phyloP scores from a whole-genome alignment of 2,797 vertebrate species.

The Knipowitschia caucasica region DNA sequence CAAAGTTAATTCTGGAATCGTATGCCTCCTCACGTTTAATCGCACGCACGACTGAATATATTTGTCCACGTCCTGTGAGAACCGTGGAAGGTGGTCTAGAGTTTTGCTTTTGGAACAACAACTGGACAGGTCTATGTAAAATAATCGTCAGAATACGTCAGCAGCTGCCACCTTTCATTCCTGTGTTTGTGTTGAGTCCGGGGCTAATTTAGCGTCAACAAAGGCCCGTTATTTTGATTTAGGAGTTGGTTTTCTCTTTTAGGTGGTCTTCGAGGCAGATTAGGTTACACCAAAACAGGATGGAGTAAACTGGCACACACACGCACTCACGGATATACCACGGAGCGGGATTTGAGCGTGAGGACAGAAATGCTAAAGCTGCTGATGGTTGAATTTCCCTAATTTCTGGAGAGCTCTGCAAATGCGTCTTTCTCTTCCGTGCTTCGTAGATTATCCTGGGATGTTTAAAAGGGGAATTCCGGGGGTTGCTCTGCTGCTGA shows the following conservation, averaged over 20 bases:
- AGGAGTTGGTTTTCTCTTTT: conserved; percentile 35
- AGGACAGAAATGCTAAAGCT: conserved; percentile 26
- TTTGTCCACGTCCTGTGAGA: neutral
- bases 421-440: conserved; percentile 16
- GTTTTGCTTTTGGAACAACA: neutral
- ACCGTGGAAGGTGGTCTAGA: neutral
- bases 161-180: conserved; percentile 6
- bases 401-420: conserved; percentile 28
- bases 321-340: conserved; percentile 20
- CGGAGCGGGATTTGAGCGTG: conserved; percentile 49
- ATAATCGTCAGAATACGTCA: neutral
- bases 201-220: conserved; percentile 42
- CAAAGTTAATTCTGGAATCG: too few species aligned
- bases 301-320: conserved; percentile 28
- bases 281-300: conserved; percentile 62
- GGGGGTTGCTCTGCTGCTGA: conserved; percentile 43
- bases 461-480: conserved; percentile 52
- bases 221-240: conserved; percentile 54
- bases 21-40: too few species aligned
- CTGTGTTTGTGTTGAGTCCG: conserved; percentile 11
- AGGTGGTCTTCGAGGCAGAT: conserved; percentile 44
- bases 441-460: conserved; percentile 46
- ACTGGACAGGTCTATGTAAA: conserved; percentile 9
- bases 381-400: conserved; percentile 53
- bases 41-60: neutral